Base-by-base conservation (phyloP, 2,113 vertebrate genomes). In the Stegastes partitus region DNA sequence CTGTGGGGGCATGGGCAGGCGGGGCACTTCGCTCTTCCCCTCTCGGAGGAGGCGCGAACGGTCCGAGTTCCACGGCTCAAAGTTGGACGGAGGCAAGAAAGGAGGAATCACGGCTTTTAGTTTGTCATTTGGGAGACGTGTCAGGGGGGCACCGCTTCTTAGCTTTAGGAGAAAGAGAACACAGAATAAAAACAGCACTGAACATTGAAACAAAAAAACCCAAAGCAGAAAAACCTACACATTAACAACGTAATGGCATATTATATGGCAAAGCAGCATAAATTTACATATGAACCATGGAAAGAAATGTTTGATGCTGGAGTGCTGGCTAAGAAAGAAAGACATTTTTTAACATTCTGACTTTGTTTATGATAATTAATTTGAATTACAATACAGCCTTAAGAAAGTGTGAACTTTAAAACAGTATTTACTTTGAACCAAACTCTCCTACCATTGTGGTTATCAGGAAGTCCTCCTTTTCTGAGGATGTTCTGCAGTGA, bases 71-170 rank as follows among this genome's bases (percentile, higher is more conserved):
- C 98, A 99, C 5, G 96, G 94, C 74, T 99, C 98, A 74, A 99
- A 99, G 92, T 96, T 98, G 45, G 98, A 99, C 3, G 97, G 98
- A 0, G 98, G 98, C 72, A 99, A 88, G 87, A 99, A 99, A 21
- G 98, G 98, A 0, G 98, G 98, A 77, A 99, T 99, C 72, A 99
- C 97, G 0, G 98, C 98, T 92, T 99, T 99, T 68, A 99, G 94
- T 78, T 99, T 97, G 92, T 99, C 97, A 0, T 94, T 99, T 19
- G 98, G 98, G 64, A 99, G 94, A 22, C 96, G 95, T 23, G 98
- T 97, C 82, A 96, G 95, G 0, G 98, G 98, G 0, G 98, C 97
- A 14, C 97, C 96, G 0, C 95, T 97, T 83, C 97, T 84, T 10
- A 94, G 77, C 75, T 86, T 47, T 11, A 66, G 59, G 21, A 44